These are phyloP conservation scores for Conus ventricosus DNA, from an alignment of 1,140 invertebrate genomes.

Conservation along the genomic window DNA sequence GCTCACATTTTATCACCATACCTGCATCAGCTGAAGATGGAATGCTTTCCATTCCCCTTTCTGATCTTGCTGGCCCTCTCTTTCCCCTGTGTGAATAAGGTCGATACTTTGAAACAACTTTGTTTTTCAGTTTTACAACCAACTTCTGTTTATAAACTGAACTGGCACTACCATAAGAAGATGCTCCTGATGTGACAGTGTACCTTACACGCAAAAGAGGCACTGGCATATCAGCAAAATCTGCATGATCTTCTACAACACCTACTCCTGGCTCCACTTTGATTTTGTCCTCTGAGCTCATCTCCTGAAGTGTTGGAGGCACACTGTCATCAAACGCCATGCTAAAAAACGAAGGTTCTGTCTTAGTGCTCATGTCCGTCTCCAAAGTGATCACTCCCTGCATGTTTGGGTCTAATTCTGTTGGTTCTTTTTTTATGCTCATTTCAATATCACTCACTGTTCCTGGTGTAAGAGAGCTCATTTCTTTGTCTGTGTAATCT, in stretches of 20 bases:
- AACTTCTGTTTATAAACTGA: neutral
- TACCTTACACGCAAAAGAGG: too few species aligned
- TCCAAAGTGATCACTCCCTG: neutral
- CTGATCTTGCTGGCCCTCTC: neutral
- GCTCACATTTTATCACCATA: slow-evolving; percentile 14
- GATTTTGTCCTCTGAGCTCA: neutral
- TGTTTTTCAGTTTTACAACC: neutral
- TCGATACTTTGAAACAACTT: neutral
- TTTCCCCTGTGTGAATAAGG: neutral
- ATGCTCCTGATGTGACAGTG: neutral
- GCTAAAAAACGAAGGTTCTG: neutral
- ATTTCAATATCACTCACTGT: neutral
- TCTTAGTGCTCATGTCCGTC: neutral
- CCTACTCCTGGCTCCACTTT: neutral
- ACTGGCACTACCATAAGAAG: neutral
- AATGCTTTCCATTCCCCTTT: neutral
- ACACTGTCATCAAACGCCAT: neutral
- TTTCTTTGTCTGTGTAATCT: neutral
- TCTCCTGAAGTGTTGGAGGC: neutral
- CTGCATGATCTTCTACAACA: neutral
- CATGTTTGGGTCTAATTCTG: neutral
- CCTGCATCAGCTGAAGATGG: neutral
- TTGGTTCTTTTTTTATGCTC: neutral
- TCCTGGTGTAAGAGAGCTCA: neutral
- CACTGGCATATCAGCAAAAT: neutral